Evolutionary conservation across 2,888 invertebrate species (phyloP), one percentile per base, ranked within the genome.

Genomic region (Pterostichus madidus): DNA sequence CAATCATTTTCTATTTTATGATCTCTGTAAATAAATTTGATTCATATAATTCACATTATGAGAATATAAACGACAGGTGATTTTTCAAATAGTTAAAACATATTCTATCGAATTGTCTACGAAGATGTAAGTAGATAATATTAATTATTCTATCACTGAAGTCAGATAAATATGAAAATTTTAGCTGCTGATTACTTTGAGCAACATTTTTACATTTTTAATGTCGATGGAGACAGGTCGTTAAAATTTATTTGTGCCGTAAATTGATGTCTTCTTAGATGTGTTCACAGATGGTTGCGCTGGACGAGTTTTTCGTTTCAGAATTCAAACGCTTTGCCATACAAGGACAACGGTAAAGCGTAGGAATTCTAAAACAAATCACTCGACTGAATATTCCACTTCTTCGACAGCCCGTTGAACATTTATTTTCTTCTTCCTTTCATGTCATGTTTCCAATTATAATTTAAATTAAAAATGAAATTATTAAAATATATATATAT

Each of bases 241-340:
- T 71, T 64, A 64, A 64, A 64, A 56, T 15, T 56, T 13, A 24
- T 32, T 64, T 64, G 35, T 64, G 35, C 24, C 31, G 31, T 32
- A 13, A 35, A 64, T n/a, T 35, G 35, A 64, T 64, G 44, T 71
- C 68, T 44, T 71, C 68, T 71, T 39, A 39, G 32, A 61, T 61
- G 13, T 73, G 5, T 46, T 46, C 49, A 46, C 31, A 52, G 49
- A 32, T 52, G 49, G 31, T 8, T 59, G 24, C 10, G 13, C 13
- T 76, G 17, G 17, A 24, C 35, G 39, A 83, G 82, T 64, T 35
- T 92, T 94, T 92, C 90, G 96, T 96, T 96, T 96, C 95, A 96
- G 96, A 96, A 96, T 96, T 96, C 96, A 95, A 96, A 96, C 96
- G 96, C 96, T 96, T 96, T 96, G 95, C 96, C 96, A 87, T 90